Percentiles rank a stretch among this genome's conserved stretches.
phyloP scores from a whole-genome alignment of 2,797 vertebrate genomes.

The Anguilla pacifica region DNA sequence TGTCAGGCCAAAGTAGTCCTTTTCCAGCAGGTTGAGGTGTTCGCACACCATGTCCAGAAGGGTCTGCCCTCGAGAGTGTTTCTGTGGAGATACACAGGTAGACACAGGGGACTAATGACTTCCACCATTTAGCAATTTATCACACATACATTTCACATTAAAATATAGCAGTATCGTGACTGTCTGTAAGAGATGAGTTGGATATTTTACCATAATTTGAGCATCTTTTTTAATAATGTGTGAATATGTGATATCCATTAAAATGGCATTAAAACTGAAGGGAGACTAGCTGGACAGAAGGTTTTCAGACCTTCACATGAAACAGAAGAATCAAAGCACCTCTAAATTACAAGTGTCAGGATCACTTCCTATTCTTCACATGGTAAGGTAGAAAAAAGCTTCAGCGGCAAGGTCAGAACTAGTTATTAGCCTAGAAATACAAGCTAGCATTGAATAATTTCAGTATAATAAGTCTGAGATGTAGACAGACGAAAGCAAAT shows the following conservation, averaged over 20 bases:
- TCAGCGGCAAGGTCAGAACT: neutral
- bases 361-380: neutral
- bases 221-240: neutral
- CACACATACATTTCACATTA: slow-evolving; percentile 11
- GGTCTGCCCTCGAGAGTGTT: slow-evolving; percentile 89
- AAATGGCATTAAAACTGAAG: neutral
- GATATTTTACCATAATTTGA: neutral
- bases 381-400: neutral
- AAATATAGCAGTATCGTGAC: neutral
- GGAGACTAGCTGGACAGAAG: neutral
- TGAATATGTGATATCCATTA: neutral
- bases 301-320: neutral
- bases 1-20: slow-evolving; percentile 94
- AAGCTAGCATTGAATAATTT: slow-evolving; percentile 23
- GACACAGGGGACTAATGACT: slow-evolving; percentile 32
- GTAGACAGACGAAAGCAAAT: neutral
- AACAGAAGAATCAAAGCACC: neutral
- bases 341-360: neutral
- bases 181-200: neutral
- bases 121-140: neutral
- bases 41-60: slow-evolving; percentile 91
- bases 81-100: slow-evolving; percentile 73
- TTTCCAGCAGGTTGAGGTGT: slow-evolving; percentile 95
- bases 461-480: slow-evolving; percentile 16
- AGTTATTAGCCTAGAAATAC: neutral